Conservation (phyloP, 2,797 vertebrate species). For the Lutjanus argentimaculatus region DNA sequence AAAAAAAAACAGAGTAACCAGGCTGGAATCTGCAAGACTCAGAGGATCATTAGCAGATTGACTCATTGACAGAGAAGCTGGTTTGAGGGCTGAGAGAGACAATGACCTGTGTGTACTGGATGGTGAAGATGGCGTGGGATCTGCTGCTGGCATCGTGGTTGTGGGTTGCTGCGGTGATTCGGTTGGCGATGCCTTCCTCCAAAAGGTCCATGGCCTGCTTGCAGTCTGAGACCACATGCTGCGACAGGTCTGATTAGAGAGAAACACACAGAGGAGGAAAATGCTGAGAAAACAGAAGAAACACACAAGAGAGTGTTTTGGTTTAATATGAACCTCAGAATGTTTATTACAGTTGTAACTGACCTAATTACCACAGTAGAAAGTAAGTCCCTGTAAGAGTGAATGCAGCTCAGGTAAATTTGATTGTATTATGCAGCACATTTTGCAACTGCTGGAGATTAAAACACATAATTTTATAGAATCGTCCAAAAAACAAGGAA, state of each 20-base stretch:
- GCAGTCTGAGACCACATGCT: constrained; percentile 94
- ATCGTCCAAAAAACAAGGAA: neutral
- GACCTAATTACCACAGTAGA: neutral
- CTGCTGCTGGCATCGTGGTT: constrained; percentile 98
- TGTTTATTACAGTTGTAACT: neutral
- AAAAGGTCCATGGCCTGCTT: constrained; percentile 94
- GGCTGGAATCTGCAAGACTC: neutral
- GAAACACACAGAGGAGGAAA: constrained; percentile 2
- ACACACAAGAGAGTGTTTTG: neutral
- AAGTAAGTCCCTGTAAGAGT: neutral
- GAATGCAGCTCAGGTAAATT: neutral
- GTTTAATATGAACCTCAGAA: neutral
- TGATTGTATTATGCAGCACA: neutral
- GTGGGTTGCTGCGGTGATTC: constrained; percentile 97
- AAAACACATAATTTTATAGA: neutral
- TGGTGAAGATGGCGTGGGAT: constrained; percentile 98
- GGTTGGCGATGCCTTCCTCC: constrained; percentile 95
- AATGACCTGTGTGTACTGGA: constrained; percentile 95
- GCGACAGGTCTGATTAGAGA: constrained; percentile 90
- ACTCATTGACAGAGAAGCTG: neutral
- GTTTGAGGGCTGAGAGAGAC: neutral
- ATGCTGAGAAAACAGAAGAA: neutral
- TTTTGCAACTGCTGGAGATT: neutral
- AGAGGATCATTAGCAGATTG: neutral
- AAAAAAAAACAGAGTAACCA: constrained; percentile 33